phyloP scores from a whole-genome alignment of 2,113 vertebrate genomes.

The Gracilinanus agilis region DNA sequence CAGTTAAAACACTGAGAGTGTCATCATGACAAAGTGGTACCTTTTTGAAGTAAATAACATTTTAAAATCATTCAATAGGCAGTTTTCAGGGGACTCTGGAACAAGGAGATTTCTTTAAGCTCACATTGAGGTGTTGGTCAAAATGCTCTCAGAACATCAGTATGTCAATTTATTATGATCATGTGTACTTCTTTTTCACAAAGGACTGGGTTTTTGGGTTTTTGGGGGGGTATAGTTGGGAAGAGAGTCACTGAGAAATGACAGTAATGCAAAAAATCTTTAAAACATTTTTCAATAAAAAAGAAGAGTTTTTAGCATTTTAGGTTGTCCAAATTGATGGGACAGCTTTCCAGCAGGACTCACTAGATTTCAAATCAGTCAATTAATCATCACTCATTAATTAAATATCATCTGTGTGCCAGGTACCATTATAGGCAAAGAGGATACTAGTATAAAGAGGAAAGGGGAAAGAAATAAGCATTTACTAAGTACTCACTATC shows the following conservation, averaged over 20 bases:
- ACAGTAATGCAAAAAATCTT: not conserved
- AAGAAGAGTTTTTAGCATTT: not conserved
- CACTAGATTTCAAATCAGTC: not conserved
- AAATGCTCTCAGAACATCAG: not conserved
- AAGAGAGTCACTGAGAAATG: not conserved
- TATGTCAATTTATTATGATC: not conserved
- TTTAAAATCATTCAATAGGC: not conserved
- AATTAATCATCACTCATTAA: not conserved
- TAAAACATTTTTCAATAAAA: not conserved
- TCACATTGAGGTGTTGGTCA: constrained; percentile 8
- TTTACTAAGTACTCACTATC: not conserved
- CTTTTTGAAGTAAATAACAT: constrained; percentile 47
- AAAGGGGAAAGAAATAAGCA: not conserved
- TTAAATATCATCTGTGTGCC: not conserved
- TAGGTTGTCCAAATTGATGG: not conserved
- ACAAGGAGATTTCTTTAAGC: not conserved
- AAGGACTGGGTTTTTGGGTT: not conserved
- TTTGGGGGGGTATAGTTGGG: not conserved
- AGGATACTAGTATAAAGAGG: not conserved
- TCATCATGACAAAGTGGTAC: constrained; percentile 27
- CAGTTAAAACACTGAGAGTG: not conserved
- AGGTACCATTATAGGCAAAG: not conserved
- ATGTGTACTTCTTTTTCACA: not conserved
- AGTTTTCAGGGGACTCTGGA: constrained; percentile 32
- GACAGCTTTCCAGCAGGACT: not conserved